These are phyloP conservation scores for Ceyx cyanopectus DNA, from an alignment of 2,113 vertebrate species.

Conservation along the genomic window DNA sequence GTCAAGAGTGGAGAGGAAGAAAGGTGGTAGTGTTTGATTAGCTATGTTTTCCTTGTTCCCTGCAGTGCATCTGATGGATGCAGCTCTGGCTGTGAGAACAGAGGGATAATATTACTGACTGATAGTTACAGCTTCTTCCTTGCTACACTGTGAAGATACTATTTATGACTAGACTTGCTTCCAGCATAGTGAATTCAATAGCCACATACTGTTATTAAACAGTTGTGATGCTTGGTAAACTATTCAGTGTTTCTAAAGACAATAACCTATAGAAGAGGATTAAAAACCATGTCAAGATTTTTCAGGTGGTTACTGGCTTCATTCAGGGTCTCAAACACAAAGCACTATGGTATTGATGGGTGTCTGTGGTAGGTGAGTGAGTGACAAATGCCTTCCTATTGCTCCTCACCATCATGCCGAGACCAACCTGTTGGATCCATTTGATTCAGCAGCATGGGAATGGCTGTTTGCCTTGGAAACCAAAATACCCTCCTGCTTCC, in stretches of 20 bases:
- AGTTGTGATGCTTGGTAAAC: background rate
- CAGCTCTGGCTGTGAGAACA: background rate
- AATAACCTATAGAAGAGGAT: background rate
- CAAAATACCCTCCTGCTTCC: background rate
- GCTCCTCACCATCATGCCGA: fast-evolving
- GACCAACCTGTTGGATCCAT: fast-evolving
- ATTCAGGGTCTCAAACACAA: background rate
- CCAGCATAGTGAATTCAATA: background rate
- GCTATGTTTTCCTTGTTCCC: background rate
- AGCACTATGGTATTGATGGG: fast-evolving
- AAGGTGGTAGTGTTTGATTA: slow-evolving; percentile 63
- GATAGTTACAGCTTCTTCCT: background rate
- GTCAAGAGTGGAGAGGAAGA: slow-evolving; percentile 29
- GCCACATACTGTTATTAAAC: background rate
- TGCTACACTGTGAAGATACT: background rate
- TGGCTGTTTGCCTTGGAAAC: background rate
- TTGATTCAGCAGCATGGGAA: background rate
- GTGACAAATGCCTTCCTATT: background rate
- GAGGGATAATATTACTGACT: background rate
- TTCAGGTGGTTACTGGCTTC: background rate
- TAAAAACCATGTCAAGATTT: background rate
- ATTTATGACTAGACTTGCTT: background rate
- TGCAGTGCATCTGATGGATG: background rate
- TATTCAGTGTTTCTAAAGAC: background rate
- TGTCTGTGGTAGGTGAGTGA: background rate